Percentiles rank a stretch among this genome's conserved stretches.
Conservation (phyloP, 2,888 invertebrate genomes). For the Escarpia spicata region DNA sequence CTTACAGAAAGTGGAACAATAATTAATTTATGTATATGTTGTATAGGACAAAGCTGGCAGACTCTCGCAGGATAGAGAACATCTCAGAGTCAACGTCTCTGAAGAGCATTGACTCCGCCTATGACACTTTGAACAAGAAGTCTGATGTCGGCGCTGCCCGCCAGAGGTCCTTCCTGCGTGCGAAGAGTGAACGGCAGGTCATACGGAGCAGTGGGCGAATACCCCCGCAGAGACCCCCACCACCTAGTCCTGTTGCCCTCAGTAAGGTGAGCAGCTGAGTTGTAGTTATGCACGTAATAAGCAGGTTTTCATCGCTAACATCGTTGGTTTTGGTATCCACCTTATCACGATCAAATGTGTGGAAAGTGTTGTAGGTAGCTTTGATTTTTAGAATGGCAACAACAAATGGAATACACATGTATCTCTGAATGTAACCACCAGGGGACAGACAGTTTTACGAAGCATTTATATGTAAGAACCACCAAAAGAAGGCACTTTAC, state of each 20-base stretch:
- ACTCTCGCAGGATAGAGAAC: constrained; percentile 14
- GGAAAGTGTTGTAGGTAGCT: no score
- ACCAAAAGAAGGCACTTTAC: no score
- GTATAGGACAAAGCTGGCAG: neutral
- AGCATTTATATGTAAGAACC: no score
- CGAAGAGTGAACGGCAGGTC: neutral
- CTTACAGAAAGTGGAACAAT: no score
- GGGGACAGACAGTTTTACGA: no score
- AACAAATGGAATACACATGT: no score
- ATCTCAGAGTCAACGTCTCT: constrained; percentile 32
- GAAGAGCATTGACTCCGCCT: constrained; percentile 36
- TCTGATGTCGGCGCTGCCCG: neutral
- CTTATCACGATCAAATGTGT: no score
- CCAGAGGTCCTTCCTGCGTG: neutral
- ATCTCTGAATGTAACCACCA: no score
- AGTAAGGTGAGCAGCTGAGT: constrained; percentile 26
- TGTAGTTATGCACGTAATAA: neutral
- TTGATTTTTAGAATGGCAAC: no score
- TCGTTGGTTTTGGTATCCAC: no score
- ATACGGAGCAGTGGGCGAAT: neutral
- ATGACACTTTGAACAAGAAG: constrained; percentile 24
- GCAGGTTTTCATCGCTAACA: no score
- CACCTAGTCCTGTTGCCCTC: constrained; percentile 37
- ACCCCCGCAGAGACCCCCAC: constrained; percentile 38
- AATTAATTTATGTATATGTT: neutral